Base-by-base conservation (phyloP, 2,888 invertebrate genomes). In the Cephus rjabovi region DNA sequence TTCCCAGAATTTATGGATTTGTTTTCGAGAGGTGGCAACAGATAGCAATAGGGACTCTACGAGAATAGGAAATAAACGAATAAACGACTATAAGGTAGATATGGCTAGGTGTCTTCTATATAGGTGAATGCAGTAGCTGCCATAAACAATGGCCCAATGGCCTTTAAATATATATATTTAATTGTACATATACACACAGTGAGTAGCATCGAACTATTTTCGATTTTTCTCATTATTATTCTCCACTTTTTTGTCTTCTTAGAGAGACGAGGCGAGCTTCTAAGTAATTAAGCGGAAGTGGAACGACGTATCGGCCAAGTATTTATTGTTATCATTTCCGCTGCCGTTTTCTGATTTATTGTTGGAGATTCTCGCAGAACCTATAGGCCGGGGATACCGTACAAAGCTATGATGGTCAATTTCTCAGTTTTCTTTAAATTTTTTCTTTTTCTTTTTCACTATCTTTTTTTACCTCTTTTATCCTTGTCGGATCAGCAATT, bases 1-100 rank as follows among this genome's bases (percentile, higher is more conserved):
- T 79, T 79, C 74, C 75, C 71, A 73, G 76, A 79, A 80, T 80
- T 80, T 81, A 80, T 79, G 75, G 76, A 81, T 81, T 80, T 78
- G 81, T 81, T 81, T 80, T 81, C 80, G 80, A 76, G 75, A 73
- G 77, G 78, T 78, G 77, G 76, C 76, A 80, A 78, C 56, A 56
- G 77, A 77, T 77, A 77, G 71, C 77, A 77, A 77, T 77, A 77
- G 77, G 77, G 77, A 71, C 77, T 77, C 77, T 71, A 74, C 70
- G 75, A 75, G 75, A 70, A 77, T 77, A 75, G 77, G 74, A 77
- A 77, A 77, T 77, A 75, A 77, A 77, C 77, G 75, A 77, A 77
- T 77, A 75, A 77, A 77, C 71, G 77, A 77, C 77, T 77, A 74
- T 77, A 75, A 77, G 75, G 75, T 75, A 77, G 34, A 23, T 56